Percentiles rank a stretch among this genome's conserved stretches.
These are phyloP conservation scores for Macaca fascicularis DNA, from an alignment of 2,113 vertebrate genomes.

Conservation along the genomic window DNA sequence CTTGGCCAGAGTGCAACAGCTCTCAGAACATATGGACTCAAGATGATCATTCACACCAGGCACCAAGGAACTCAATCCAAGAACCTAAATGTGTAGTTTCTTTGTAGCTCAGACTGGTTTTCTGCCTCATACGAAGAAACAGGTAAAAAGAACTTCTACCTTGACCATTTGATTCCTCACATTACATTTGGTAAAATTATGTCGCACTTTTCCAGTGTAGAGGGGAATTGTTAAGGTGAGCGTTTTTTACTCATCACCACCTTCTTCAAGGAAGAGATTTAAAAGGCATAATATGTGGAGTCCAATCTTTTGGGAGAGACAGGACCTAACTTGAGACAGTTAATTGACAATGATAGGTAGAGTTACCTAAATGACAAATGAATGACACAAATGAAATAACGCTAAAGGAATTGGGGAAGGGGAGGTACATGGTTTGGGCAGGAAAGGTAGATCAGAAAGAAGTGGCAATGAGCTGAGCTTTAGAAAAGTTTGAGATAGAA, in stretches of 20 bases:
- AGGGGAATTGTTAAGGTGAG: neutral
- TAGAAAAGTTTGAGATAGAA: neutral
- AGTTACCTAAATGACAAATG: neutral
- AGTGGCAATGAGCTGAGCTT: neutral
- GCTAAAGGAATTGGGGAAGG: neutral
- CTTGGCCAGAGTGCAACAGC: conserved; percentile 46
- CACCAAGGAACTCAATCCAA: conserved; percentile 41
- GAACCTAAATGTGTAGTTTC: neutral
- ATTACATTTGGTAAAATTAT: neutral
- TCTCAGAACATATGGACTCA: conserved; percentile 64
- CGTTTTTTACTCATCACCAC: neutral
- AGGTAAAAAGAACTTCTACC: neutral
- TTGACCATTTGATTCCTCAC: neutral
- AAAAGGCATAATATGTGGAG: neutral
- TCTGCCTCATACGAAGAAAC: neutral
- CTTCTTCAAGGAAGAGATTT: neutral
- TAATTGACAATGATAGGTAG: neutral
- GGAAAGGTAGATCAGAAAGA: neutral
- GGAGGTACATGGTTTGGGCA: neutral
- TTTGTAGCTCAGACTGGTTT: neutral
- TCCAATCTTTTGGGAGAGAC: neutral
- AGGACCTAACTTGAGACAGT: neutral
- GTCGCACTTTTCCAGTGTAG: neutral
- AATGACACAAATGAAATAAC: neutral
- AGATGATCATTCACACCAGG: conserved; percentile 56